Base-by-base conservation (phyloP, 2,797 vertebrate species). In the Poeciliopsis turneri region DNA sequence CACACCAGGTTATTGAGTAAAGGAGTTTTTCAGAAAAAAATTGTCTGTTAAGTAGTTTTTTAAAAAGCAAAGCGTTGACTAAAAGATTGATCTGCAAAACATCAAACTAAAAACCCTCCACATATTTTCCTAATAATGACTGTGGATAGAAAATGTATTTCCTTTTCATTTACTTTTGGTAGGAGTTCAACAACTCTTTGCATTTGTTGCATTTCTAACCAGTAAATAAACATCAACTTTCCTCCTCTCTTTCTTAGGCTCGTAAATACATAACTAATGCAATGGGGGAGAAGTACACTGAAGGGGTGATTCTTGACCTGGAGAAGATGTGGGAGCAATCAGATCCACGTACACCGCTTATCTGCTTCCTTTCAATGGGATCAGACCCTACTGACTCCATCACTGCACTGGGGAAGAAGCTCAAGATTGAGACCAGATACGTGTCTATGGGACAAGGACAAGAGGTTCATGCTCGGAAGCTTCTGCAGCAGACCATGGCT, bases 391-490 rank as follows among this genome's bases (percentile, higher is more conserved):
- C 97, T 0, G 97, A 98, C 91, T 97, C 97, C 47, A 98, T 99
- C 84, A 98, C 96, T 10, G 96, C 97, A n/a, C 88, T 99, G 87
- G 98, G 97, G 23, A 99, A 97, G 94, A 96, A 93, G 84, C 89
- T 97, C 66, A 98, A 97, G 88, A 95, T 91, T 74, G 97, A 98
- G 86, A 98, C 97, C 0, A 95, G 93, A 77, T 98, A 95, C 7
- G 96, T 98, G 74, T 98, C 97, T 41, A 98, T 99, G 98, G 98
- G 98, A 64, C 98, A 99, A 84, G 98, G 98, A 9, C 98, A 99
- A 92, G 97, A 97, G 85, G 95, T 97, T 55, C 97, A 98, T 0
- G 97, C 97, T 57, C 97, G 97, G 76, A 99, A 98, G 87, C 97
- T 99, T 72, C 91, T 99, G 45, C 97, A 97, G 79, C 96, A 97